A percentile compares a stretch with the other conserved stretches of the same genome.
Conservation (phyloP, 2,888 invertebrate species). For the Caenorhabditis doughertyi region DNA sequence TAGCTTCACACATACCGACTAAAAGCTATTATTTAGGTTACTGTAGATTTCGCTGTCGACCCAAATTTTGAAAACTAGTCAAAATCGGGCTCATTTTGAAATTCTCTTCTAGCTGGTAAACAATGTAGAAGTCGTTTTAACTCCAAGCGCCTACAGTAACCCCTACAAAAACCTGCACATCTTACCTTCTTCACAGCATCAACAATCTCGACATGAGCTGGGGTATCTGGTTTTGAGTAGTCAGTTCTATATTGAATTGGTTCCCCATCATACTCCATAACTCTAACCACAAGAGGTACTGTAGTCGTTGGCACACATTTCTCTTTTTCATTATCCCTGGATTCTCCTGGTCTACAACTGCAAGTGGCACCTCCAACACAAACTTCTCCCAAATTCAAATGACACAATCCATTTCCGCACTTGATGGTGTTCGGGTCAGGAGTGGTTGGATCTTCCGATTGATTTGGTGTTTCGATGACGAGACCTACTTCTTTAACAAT, state of each 20-base stretch:
- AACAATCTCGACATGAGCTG: constrained; percentile 76
- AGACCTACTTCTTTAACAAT: constrained; percentile 69
- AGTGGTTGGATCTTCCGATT: constrained; percentile 66
- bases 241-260: constrained; percentile 76
- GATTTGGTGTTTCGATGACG: constrained; percentile 64
- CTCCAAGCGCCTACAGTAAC: no score
- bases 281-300: constrained; percentile 75
- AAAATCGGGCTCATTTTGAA: no score
- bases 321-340: constrained; percentile 65
- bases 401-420: constrained; percentile 72
- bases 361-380: constrained; percentile 80
- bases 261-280: constrained; percentile 71
- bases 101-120: not conserved
- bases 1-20: no score
- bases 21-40: no score
- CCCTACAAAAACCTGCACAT: not conserved
- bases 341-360: constrained; percentile 75
- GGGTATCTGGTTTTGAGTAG: constrained; percentile 76
- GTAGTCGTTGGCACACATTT: constrained; percentile 74
- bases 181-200: constrained; percentile 64
- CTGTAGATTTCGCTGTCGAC: no score
- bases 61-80: no score
- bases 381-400: constrained; percentile 70
- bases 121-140: not conserved
- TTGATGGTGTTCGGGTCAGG: constrained; percentile 70